Conservation (phyloP, 1,140 invertebrate genomes). For the Ceratosolen fusciceps region DNA sequence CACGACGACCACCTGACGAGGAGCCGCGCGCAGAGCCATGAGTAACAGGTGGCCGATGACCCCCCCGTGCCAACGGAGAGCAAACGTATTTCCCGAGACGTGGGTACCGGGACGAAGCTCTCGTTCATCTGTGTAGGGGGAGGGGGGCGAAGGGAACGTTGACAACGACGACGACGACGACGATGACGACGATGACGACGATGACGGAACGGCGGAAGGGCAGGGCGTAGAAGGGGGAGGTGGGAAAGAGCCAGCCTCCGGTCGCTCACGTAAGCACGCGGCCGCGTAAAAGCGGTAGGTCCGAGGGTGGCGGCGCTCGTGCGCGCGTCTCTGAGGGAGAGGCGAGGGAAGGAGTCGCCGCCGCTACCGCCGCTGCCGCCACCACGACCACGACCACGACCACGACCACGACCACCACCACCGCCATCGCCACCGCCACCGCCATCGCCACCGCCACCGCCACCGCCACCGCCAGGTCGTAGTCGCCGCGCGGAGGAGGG, state of each 20-base stretch:
- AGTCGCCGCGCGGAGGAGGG: background rate
- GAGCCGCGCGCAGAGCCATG: background rate
- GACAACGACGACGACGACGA: too few species aligned
- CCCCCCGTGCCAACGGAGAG: constrained; percentile 36
- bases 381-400: background rate
- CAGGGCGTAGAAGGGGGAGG: background rate
- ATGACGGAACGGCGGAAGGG: background rate
- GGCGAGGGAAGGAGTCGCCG: too few species aligned
- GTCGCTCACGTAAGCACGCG: background rate
- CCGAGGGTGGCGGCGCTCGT: constrained; percentile 1
- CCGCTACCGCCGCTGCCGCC: too few species aligned
- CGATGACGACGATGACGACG: too few species aligned
- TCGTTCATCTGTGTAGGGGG: too few species aligned
- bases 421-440: background rate
- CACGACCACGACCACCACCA: background rate
- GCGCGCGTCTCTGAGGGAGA: too few species aligned
- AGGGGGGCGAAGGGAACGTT: too few species aligned
- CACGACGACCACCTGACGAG: constrained; percentile 34
- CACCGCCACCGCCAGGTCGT: background rate
- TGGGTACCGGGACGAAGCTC: background rate
- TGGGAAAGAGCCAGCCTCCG: background rate
- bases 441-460: background rate
- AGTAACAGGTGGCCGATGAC: constrained; percentile 56
- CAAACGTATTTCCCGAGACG: background rate
- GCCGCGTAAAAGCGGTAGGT: background rate